These are phyloP conservation scores for Drosophila tristis DNA, from an alignment of 1,140 invertebrate species.

Conservation along the genomic window DNA sequence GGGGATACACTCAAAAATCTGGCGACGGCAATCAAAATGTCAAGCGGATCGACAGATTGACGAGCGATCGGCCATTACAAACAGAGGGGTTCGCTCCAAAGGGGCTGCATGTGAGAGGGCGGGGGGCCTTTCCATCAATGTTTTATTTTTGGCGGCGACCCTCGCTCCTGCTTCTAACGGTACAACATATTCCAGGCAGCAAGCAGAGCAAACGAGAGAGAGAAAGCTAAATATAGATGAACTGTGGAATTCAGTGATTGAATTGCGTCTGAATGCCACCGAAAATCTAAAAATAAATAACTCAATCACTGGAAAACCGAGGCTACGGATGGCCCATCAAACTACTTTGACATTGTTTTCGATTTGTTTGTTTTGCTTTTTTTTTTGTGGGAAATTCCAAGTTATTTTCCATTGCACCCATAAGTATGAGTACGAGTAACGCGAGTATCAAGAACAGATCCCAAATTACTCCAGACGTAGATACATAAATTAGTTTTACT, in stretches of 20 bases:
- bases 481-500: constrained; percentile 59
- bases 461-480: constrained; percentile 47
- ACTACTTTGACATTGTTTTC: constrained; percentile 33
- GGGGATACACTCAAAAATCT: constrained; percentile 31
- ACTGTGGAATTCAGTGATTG: neutral
- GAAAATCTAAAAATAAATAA: constrained; percentile 9
- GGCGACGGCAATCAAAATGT: constrained; percentile 67
- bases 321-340: no score
- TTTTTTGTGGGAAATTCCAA: constrained; percentile 1
- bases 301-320: constrained; percentile 9
- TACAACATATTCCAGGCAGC: constrained; percentile 39
- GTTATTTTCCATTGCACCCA: constrained; percentile 40
- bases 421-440: neutral
- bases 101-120: no score
- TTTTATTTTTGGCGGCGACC: constrained; percentile 44
- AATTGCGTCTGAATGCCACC: constrained; percentile 3
- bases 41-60: constrained; percentile 64
- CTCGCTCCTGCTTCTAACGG: neutral
- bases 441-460: constrained; percentile 49
- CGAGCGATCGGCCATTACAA: constrained; percentile 34
- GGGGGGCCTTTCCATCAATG: constrained; percentile 1
- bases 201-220: neutral
- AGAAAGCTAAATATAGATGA: constrained; percentile 24
- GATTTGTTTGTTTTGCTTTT: constrained; percentile 8
- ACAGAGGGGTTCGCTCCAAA: neutral